Conservation (phyloP, 2,113 vertebrate genomes). For the Ceratotherium simum region DNA sequence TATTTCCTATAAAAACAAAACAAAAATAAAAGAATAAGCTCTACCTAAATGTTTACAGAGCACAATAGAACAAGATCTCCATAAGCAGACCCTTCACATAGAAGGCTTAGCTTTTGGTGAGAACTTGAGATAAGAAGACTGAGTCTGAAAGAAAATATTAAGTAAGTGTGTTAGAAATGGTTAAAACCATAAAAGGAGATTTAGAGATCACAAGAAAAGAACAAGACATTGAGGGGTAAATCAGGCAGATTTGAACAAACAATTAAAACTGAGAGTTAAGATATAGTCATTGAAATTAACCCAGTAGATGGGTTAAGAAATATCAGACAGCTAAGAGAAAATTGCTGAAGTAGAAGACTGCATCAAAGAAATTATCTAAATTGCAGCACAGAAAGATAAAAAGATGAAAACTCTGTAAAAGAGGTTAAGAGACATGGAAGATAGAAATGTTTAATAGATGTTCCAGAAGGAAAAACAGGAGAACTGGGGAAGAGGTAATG, state of each 20-base stretch:
- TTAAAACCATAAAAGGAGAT: not conserved
- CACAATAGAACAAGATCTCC: fast-evolving
- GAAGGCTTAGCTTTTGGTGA: not conserved
- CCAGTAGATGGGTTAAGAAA: not conserved
- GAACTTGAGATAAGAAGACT: not conserved
- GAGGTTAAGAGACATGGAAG: not conserved
- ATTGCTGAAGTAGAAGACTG: not conserved
- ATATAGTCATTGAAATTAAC: too few relatives aligned
- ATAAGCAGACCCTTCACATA: fast-evolving
- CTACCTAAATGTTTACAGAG: fast-evolving
- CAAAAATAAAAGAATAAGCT: not conserved
- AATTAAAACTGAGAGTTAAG: not conserved
- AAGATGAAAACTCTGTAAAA: not conserved
- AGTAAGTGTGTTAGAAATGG: too few relatives aligned
- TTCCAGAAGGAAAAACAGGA: not conserved
- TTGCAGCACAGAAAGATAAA: not conserved
- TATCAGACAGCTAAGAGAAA: not conserved
- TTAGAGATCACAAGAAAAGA: not conserved
- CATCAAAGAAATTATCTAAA: fast-evolving
- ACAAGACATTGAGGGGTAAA: not conserved
- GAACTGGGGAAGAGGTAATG: fast-evolving
- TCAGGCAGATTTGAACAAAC: not conserved
- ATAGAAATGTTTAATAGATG: not conserved
- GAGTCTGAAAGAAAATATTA: too few relatives aligned
- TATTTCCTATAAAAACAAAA: not conserved